These are phyloP conservation scores for Leptonema lineaticorne DNA, from an alignment of 1,140 invertebrate species.

Conservation along the genomic window DNA sequence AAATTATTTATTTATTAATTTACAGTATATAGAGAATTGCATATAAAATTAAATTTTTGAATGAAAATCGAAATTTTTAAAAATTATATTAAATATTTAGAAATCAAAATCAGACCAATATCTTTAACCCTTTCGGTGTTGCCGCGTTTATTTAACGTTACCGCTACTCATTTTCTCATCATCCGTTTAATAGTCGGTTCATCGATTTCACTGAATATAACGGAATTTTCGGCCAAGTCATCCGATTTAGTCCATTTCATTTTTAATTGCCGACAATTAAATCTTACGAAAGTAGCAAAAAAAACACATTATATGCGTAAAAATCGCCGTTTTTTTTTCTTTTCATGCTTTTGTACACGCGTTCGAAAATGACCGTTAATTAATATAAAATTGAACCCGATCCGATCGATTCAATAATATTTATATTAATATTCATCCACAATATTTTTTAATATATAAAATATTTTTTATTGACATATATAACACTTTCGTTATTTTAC, in stretches of 20 bases:
- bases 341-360: no score
- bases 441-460: no score
- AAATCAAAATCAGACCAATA: no score
- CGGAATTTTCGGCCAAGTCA: neutral
- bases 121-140: neutral
- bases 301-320: neutral
- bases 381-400: neutral
- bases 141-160: neutral
- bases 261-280: conserved; percentile 16
- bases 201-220: conserved; percentile 15
- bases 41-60: no score
- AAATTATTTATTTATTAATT: no score
- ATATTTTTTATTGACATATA: no score
- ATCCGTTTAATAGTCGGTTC: neutral
- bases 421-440: no score
- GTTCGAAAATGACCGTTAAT: neutral
- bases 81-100: no score
- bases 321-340: neutral
- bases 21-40: no score
- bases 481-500: no score
- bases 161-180: conserved; percentile 10
- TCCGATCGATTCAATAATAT: no score
- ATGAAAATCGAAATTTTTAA: no score
- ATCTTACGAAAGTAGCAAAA: neutral
- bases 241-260: neutral